Percentiles rank a stretch among this genome's conserved stretches.
These are phyloP conservation scores for Macaca fascicularis DNA, from an alignment of 2,113 vertebrate species.

Conservation along the genomic window T2T-MFA8v1.1 NC_088388.1:48937001-48937500, in stretches of 20 bases:
- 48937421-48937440: neutral
- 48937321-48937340: neutral
- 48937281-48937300: neutral
- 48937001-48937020: neutral
- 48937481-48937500: neutral
- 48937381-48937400: neutral
- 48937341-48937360: neutral
- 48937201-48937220: neutral
- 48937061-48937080: neutral
- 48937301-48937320: neutral
- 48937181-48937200: neutral
- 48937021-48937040: neutral
- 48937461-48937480: neutral
- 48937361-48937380: neutral
- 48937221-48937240: constrained; percentile 12
- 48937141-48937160: neutral
- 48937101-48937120: neutral
- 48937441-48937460: neutral
- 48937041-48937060: neutral
- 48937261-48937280: neutral
- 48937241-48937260: neutral
- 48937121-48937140: neutral
- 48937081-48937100: neutral
- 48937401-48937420: neutral
- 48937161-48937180: neutral